Evolutionary conservation across 2,113 vertebrate species (phyloP), one percentile per base, ranked within the genome.

Genomic region (Triplophysa dalaica): DNA sequence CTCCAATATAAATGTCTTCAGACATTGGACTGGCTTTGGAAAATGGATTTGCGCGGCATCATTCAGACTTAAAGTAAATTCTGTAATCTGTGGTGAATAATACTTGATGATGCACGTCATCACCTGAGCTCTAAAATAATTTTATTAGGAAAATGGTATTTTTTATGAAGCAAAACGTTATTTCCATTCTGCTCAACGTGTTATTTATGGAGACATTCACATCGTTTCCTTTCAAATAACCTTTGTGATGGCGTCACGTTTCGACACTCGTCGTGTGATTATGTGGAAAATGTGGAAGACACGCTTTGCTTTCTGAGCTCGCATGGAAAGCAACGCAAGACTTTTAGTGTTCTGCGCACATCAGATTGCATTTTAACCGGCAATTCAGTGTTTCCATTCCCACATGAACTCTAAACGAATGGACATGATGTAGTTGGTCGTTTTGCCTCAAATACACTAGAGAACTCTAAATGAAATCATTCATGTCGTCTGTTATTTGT

Each of bases 211-310:
- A 72, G 33, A 61, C 64, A 75, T 80, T 77, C 81, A 84, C 75
- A 68, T 43, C 5, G 24, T 81, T 85, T 83, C 82, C 65, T 73
- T 85, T 60, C 43, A 63, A 0, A 63, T 89, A 87, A 89, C 88
- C 86, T 90, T 90, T 89, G 64, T 56, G 1, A 60, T n/a, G 4
- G 19, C 45, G 83, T 78, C 66, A 24, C 9, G 64, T 48, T 72
- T 79, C 82, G 67, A 45, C 70, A 81, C 81, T 5, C 9, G 43
- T 82, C 77, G 73, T 87, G 84, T 89, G 87, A 86, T 87, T 81
- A 83, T 80, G 87, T 84, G 85, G 87, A 90, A 93, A 89, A 87
- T 78, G 67, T 75, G 78, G 21, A 22, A 19, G 21, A 3, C 9
- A 2, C 19, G 48, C 54, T 70, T 54, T 29, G n/a, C n/a, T 56